phyloP scores from a whole-genome alignment of 30 jellyfish, hydroid and myxozoan species.

The Phacellophora camtschatica region DNA sequence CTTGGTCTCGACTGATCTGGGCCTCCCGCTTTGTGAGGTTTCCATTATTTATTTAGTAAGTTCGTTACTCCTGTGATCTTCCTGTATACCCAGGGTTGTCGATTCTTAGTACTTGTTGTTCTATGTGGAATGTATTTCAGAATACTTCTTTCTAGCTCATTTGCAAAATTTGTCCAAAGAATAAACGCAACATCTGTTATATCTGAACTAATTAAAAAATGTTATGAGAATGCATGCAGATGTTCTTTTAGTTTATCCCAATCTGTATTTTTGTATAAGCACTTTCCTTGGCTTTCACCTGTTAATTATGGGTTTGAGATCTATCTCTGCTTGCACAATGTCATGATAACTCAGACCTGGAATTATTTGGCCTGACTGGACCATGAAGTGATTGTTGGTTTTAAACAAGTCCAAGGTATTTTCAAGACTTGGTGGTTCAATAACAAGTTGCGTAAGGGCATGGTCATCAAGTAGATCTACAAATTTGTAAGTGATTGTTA shows the following conservation, averaged over 20 bases:
- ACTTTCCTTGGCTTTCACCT: constrained; percentile 12
- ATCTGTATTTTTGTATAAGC: constrained; percentile 11
- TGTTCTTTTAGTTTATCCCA: constrained; percentile 22
- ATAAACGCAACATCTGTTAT: not conserved
- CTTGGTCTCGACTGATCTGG: not conserved
- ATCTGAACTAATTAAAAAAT: not conserved
- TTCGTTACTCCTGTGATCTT: not conserved
- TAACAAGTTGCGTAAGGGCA: not conserved
- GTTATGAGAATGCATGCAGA: not conserved
- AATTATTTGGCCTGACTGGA: not conserved
- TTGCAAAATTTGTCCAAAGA: not conserved
- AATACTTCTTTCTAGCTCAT: not conserved
- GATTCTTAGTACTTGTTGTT: not conserved
- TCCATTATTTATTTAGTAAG: not conserved
- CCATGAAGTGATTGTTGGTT: not conserved
- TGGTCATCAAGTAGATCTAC: constrained; percentile 11
- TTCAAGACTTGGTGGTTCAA: constrained; percentile 7
- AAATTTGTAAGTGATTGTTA: constrained; percentile 17
- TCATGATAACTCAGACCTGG: constrained; percentile 27
- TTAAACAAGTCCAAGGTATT: constrained; percentile 27
- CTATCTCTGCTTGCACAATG: constrained; percentile 8
- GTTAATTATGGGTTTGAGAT: constrained; percentile 2
- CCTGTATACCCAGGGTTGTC: not conserved
- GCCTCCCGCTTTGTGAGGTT: not conserved
- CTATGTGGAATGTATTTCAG: not conserved